A percentile compares a stretch with the other conserved stretches of the same genome.
These are phyloP conservation scores for Stegana nigrithorax DNA, from an alignment of 2,888 invertebrate species.

Conservation along the genomic window DNA sequence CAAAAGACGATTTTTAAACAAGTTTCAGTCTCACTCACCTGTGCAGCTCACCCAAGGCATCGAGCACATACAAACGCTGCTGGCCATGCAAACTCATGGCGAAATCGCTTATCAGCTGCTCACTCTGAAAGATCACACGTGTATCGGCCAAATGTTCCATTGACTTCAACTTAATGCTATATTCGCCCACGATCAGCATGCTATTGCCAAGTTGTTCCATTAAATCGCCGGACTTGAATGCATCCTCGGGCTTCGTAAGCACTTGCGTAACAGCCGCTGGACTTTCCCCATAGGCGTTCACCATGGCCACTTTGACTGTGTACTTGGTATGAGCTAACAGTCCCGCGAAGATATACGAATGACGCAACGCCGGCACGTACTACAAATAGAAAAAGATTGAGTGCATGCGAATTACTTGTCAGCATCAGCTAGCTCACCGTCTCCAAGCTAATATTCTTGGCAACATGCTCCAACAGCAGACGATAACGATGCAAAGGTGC, in stretches of 20 bases:
- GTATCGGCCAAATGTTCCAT: conserved; percentile 49
- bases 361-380: background rate
- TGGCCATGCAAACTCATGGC: conserved; percentile 82
- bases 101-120: conserved; percentile 73
- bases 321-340: conserved; percentile 79
- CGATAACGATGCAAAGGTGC: conserved; percentile 90
- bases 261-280: conserved; percentile 76
- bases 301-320: conserved; percentile 82
- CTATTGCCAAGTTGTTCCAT: conserved; percentile 32
- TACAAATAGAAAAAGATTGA: conserved; percentile 4
- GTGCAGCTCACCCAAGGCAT: conserved; percentile 76
- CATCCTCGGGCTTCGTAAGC: conserved; percentile 74
- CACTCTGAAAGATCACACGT: conserved; percentile 53
- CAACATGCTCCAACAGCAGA: conserved; percentile 75
- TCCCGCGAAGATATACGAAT: conserved; percentile 67
- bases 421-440: conserved; percentile 70
- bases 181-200: conserved; percentile 43
- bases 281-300: conserved; percentile 84
- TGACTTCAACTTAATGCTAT: conserved; percentile 45
- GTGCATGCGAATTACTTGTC: background rate
- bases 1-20: too few species aligned
- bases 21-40: conserved; percentile 53
- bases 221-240: conserved; percentile 73
- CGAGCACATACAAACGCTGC: conserved; percentile 81
- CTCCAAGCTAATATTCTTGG: conserved; percentile 72